phyloP scores from a whole-genome alignment of 1,140 invertebrate genomes.

The Drosophila miranda region DNA sequence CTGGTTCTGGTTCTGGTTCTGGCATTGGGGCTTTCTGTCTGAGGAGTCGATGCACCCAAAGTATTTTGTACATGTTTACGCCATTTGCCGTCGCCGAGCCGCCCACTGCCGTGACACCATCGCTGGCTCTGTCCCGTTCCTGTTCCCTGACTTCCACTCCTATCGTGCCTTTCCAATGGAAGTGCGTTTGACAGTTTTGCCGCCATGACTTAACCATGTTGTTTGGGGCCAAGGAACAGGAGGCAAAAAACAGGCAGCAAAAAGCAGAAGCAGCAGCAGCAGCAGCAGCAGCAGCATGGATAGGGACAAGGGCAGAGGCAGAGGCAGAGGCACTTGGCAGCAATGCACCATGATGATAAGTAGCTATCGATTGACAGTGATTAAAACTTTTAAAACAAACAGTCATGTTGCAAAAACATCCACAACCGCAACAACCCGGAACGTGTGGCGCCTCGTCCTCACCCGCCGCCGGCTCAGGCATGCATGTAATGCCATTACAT shows the following conservation, averaged over 20 bases:
- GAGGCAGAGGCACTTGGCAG: slow-evolving; percentile 49
- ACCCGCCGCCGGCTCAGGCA: slow-evolving; percentile 37
- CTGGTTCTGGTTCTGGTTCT: no score
- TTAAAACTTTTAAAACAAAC: slow-evolving; percentile 81
- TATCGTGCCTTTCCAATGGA: slow-evolving; percentile 6
- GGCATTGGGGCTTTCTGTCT: not conserved
- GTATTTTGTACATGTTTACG: slow-evolving; percentile 80
- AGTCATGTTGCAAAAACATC: slow-evolving; percentile 74
- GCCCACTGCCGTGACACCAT: slow-evolving; percentile 1
- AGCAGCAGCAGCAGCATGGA: slow-evolving; percentile 18
- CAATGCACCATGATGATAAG: slow-evolving; percentile 57
- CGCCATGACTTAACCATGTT: slow-evolving; percentile 69
- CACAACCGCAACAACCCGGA: not conserved
- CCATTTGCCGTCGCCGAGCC: slow-evolving; percentile 47
- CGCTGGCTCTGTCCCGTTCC: not conserved
- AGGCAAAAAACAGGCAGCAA: slow-evolving; percentile 1
- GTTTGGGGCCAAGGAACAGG: slow-evolving; percentile 14
- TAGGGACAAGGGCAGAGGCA: slow-evolving; percentile 13
- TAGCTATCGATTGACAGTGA: slow-evolving; percentile 80
- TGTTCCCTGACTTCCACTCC: slow-evolving; percentile 5
- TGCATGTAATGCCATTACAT: slow-evolving; percentile 75
- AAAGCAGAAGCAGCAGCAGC: slow-evolving; percentile 31
- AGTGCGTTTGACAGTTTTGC: slow-evolving; percentile 72
- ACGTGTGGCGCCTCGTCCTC: slow-evolving; percentile 1
- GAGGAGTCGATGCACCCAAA: slow-evolving; percentile 50